Percentiles rank a stretch among this genome's conserved stretches.
These are phyloP conservation scores for Drosophila kuntzei DNA, from an alignment of 2,888 invertebrate species.

Conservation along the genomic window DNA sequence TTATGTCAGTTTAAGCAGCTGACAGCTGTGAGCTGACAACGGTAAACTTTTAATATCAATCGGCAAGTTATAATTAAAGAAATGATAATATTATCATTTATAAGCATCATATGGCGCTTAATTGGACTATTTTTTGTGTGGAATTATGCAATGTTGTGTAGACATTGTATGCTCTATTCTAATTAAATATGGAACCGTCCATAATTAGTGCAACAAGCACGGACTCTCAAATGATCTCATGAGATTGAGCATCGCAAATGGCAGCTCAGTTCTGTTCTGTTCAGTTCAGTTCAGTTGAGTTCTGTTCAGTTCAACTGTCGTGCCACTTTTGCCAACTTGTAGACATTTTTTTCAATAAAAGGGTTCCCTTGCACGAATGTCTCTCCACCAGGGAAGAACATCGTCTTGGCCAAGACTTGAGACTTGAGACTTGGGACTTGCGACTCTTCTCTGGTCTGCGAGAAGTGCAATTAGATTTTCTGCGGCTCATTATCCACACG, in stretches of 20 bases:
- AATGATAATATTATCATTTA: constrained; percentile 34
- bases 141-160: constrained; percentile 32
- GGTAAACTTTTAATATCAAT: constrained; percentile 32
- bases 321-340: constrained; percentile 33
- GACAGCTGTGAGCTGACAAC: constrained; percentile 13
- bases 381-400: constrained; percentile 13
- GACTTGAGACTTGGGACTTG: no score
- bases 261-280: constrained; percentile 9
- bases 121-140: constrained; percentile 35
- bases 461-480: constrained; percentile 56
- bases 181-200: constrained; percentile 40
- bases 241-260: constrained; percentile 47
- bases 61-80: constrained; percentile 29
- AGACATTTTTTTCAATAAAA: constrained; percentile 54
- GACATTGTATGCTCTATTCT: constrained; percentile 20
- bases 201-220: constrained; percentile 29
- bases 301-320: constrained; percentile 33
- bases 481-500: constrained; percentile 60
- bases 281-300: background rate
- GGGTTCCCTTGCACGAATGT: constrained; percentile 52
- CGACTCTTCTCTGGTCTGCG: constrained; percentile 5
- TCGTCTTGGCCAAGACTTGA: background rate
- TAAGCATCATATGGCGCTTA: constrained; percentile 25
- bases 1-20: background rate
- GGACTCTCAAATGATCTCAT: constrained; percentile 36